phyloP scores from a whole-genome alignment of 2,888 invertebrate species.

The Papilio demoleus region DNA sequence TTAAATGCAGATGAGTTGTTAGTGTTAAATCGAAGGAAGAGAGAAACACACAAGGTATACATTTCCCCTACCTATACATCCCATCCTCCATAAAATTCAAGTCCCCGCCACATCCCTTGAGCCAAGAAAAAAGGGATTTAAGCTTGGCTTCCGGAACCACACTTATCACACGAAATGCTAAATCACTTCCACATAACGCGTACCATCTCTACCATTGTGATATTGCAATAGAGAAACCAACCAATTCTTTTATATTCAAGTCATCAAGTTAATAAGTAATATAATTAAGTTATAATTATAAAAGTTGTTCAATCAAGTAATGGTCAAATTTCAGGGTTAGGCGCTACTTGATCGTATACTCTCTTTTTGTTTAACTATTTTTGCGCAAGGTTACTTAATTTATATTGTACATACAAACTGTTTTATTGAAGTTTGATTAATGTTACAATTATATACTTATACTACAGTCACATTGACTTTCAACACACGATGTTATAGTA shows the following conservation, averaged over 20 bases:
- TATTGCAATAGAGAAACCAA: no score
- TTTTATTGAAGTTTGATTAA: conserved; percentile 1
- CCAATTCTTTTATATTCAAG: neutral
- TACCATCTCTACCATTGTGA: no score
- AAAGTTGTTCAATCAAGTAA: conserved; percentile 12
- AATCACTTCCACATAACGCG: no score
- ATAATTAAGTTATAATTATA: neutral
- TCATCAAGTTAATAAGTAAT: conserved; percentile 1
- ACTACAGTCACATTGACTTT: neutral
- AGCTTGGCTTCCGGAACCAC: no score
- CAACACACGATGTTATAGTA: neutral
- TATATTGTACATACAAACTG: neutral
- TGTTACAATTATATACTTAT: conserved; percentile 3
- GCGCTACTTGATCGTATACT: neutral
- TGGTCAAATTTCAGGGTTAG: neutral
- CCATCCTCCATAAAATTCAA: no score
- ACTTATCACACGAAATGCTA: no score
- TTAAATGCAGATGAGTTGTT: no score
- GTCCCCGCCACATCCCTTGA: no score
- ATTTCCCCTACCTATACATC: no score
- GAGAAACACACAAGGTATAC: no score
- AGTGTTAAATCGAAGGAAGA: no score
- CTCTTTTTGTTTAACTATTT: conserved; percentile 15
- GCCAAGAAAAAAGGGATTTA: no score
- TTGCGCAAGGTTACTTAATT: neutral